A percentile compares a stretch with the other conserved stretches of the same genome.
phyloP scores from a whole-genome alignment of 1,140 invertebrate genomes.

The Chlorops oryzae region DNA sequence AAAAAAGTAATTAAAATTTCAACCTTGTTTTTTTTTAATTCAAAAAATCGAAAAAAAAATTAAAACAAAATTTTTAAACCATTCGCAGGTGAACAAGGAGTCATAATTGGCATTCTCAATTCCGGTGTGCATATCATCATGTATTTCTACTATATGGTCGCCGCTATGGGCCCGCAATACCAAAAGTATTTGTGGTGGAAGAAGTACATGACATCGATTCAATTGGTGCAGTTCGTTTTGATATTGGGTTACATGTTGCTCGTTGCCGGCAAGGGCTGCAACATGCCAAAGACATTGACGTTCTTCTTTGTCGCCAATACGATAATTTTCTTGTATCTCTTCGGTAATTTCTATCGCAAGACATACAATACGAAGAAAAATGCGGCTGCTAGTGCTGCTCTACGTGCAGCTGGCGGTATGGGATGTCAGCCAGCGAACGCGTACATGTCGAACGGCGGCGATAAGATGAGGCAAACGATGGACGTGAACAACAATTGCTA shows the following conservation, averaged over 20 bases:
- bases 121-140: slow-evolving; percentile 71
- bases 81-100: slow-evolving; percentile 61
- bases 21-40: too few relatives aligned
- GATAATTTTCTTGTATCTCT: slow-evolving; percentile 72
- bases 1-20: too few relatives aligned
- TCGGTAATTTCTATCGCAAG: slow-evolving; percentile 79
- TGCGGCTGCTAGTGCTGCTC: slow-evolving; percentile 16
- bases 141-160: slow-evolving; percentile 71
- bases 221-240: slow-evolving; percentile 70
- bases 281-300: slow-evolving; percentile 59
- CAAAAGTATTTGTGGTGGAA: slow-evolving; percentile 65
- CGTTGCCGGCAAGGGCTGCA: slow-evolving; percentile 65
- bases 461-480: slow-evolving; percentile 30
- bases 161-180: slow-evolving; percentile 57
- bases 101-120: slow-evolving; percentile 60
- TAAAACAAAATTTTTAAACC: too few relatives aligned
- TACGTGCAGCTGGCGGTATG: slow-evolving; percentile 38
- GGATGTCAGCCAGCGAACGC: slow-evolving; percentile 32
- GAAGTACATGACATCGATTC: slow-evolving; percentile 66
- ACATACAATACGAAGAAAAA: slow-evolving; percentile 55
- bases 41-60: too few relatives aligned
- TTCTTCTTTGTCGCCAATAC: slow-evolving; percentile 63
- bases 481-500: slow-evolving; percentile 38
- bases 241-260: slow-evolving; percentile 63
- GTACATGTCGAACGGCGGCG: slow-evolving; percentile 13